Percentiles rank a stretch among this genome's conserved stretches.
These are phyloP conservation scores for Margaritifera margaritifera DNA, from an alignment of 2,888 invertebrate species.

Conservation along the genomic window DNA sequence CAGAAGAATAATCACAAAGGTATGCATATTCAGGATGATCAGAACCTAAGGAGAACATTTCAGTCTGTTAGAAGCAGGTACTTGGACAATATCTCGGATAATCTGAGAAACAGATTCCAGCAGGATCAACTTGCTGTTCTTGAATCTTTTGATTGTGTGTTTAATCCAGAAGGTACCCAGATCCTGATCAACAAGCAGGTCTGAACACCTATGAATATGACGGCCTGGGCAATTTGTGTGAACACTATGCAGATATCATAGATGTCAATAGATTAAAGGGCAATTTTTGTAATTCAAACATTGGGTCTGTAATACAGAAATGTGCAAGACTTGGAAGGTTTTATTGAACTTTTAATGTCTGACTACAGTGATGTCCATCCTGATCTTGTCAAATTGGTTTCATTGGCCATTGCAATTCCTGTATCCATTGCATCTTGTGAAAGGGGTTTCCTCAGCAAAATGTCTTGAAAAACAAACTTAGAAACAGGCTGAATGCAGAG, in stretches of 20 bases:
- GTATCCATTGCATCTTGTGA: too few relatives aligned
- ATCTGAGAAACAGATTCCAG: conserved; percentile 17
- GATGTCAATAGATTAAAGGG: conserved; percentile 6
- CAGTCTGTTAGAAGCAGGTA: conserved; percentile 3
- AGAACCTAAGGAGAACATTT: conserved; percentile 17
- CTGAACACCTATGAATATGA: conserved; percentile 6
- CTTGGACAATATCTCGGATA: conserved; percentile 12
- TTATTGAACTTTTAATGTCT: too few relatives aligned
- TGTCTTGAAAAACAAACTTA: conserved; percentile 15
- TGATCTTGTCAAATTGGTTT: too few relatives aligned
- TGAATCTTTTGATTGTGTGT: conserved; percentile 14
- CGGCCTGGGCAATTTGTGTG: not conserved
- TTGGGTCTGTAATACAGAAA: conserved; percentile 9
- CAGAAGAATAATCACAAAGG: conserved; percentile 8
- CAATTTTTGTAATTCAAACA: conserved; percentile 17
- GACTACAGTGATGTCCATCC: too few relatives aligned
- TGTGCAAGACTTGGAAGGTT: conserved; percentile 4
- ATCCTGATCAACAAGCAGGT: conserved; percentile 7
- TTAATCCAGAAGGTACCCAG: conserved; percentile 20
- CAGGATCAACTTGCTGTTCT: conserved; percentile 12
- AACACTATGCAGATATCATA: conserved; percentile 2
- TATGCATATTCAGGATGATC: conserved; percentile 13
- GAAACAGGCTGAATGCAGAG: conserved; percentile 20
- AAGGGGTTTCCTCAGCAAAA: too few relatives aligned
- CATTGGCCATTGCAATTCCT: too few relatives aligned